Percentiles rank a stretch among this genome's conserved stretches.
These are phyloP conservation scores for Sebastes miniatus DNA, from an alignment of 2,797 vertebrate genomes.

Conservation along the genomic window DNA sequence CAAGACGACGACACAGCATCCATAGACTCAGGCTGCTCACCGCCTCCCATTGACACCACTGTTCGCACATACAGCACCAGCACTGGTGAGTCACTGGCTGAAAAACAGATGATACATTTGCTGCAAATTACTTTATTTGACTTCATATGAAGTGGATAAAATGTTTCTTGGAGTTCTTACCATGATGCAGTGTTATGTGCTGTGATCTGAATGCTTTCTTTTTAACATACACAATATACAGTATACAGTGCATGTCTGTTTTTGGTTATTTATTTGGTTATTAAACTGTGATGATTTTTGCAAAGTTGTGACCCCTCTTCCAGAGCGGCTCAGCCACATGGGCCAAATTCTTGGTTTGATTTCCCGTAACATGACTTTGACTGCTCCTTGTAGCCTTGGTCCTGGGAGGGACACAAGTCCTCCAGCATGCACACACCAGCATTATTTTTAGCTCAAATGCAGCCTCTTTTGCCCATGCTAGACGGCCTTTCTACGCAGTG, in stretches of 20 bases:
- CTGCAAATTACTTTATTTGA: background rate
- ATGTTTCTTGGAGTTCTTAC: background rate
- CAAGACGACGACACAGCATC: constrained; percentile 96
- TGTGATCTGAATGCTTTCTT: background rate
- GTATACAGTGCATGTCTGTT: background rate
- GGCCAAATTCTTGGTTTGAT: background rate
- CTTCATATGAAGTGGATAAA: background rate
- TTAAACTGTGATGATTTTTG: background rate
- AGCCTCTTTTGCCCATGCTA: constrained; percentile 71
- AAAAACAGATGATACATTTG: background rate
- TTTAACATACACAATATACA: background rate
- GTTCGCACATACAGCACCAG: constrained; percentile 92
- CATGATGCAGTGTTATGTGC: background rate
- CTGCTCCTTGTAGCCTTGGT: constrained; percentile 6
- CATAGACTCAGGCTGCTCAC: constrained; percentile 93
- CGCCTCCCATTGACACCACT: constrained; percentile 88
- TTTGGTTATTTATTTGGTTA: background rate
- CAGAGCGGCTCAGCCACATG: background rate
- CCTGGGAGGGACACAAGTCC: constrained; percentile 1
- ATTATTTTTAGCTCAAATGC: constrained; percentile 62
- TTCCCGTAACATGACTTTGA: constrained; percentile 14
- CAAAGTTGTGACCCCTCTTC: constrained; percentile 6
- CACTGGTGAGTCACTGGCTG: constrained; percentile 86
- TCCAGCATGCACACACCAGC: constrained; percentile 28
- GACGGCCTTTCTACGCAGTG: constrained; percentile 68